A percentile compares a stretch with the other conserved stretches of the same genome.
Conservation (phyloP, 2,888 invertebrate species). For the Tortrix viridana region DNA sequence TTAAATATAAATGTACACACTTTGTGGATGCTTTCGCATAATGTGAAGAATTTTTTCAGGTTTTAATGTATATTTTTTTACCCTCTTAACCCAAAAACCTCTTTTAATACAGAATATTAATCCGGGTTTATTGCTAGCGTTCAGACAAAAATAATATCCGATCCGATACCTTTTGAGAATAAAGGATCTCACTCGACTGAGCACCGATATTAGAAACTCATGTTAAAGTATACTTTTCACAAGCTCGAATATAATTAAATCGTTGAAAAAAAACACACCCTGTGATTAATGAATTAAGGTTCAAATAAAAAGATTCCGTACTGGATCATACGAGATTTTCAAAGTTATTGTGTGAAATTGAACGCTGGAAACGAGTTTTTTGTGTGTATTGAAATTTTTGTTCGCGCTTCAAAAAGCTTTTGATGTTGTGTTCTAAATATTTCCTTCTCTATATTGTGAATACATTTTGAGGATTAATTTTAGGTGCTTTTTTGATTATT, state of each 20-base stretch:
- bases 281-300: neutral
- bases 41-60: no score
- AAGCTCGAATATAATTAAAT: slow-evolving; percentile 6
- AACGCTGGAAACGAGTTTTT: slow-evolving; percentile 25
- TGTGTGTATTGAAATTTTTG: slow-evolving; percentile 35
- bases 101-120: slow-evolving; percentile 19
- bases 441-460: slow-evolving; percentile 13
- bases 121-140: slow-evolving; percentile 19
- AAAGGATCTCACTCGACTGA: slow-evolving; percentile 24
- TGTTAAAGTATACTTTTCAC: slow-evolving; percentile 2
- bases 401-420: slow-evolving; percentile 29
- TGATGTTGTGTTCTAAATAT: slow-evolving; percentile 31
- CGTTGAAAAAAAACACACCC: neutral
- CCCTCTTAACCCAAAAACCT: neutral
- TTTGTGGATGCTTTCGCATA: no score
- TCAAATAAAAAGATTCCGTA: neutral
- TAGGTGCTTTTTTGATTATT: no score
- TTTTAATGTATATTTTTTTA: neutral
- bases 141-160: slow-evolving; percentile 28
- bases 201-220: slow-evolving; percentile 30
- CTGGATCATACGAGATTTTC: neutral
- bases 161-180: slow-evolving; percentile 25
- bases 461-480: neutral
- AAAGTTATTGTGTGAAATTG: slow-evolving; percentile 9
- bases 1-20: no score